phyloP scores from a whole-genome alignment of 2,888 invertebrate species.

The Eledona agricola region DNA sequence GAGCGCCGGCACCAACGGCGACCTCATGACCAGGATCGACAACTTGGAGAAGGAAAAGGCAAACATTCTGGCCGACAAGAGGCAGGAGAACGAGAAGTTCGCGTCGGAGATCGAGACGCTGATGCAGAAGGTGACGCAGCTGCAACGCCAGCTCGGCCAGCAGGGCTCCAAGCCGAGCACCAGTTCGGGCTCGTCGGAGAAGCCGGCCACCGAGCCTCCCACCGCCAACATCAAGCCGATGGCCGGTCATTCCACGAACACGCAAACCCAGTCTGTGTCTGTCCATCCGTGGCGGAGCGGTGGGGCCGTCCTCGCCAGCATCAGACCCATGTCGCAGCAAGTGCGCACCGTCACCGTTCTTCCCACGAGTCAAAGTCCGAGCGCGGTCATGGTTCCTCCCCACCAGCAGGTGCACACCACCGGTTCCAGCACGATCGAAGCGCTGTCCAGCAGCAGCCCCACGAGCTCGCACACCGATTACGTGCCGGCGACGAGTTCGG shows the following conservation, averaged over 20 bases:
- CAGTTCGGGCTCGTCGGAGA: conserved; percentile 71
- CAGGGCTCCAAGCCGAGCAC: conserved; percentile 76
- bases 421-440: conserved; percentile 62
- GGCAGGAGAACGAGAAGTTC: conserved; percentile 75
- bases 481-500: conserved; percentile 85
- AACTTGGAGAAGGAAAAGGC: conserved; percentile 74
- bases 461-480: conserved; percentile 83
- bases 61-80: conserved; percentile 65
- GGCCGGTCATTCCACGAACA: conserved; percentile 70
- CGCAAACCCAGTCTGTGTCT: conserved; percentile 66
- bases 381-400: conserved; percentile 68
- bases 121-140: conserved; percentile 67
- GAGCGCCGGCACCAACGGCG: conserved; percentile 50
- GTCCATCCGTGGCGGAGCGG: conserved; percentile 74
- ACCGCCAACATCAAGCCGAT: conserved; percentile 96
- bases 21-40: conserved; percentile 70
- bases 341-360: conserved; percentile 73
- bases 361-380: conserved; percentile 74
- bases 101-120: conserved; percentile 75
- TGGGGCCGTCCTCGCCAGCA: conserved; percentile 90
- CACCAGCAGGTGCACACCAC: conserved; percentile 71
- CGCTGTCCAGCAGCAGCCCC: conserved; percentile 71
- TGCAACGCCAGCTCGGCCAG: conserved; percentile 67
- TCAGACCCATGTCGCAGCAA: conserved; percentile 86
- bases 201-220: conserved; percentile 69